phyloP scores from a whole-genome alignment of 2,797 vertebrate genomes.

The Phaenicophaeus curvirostris region DNA sequence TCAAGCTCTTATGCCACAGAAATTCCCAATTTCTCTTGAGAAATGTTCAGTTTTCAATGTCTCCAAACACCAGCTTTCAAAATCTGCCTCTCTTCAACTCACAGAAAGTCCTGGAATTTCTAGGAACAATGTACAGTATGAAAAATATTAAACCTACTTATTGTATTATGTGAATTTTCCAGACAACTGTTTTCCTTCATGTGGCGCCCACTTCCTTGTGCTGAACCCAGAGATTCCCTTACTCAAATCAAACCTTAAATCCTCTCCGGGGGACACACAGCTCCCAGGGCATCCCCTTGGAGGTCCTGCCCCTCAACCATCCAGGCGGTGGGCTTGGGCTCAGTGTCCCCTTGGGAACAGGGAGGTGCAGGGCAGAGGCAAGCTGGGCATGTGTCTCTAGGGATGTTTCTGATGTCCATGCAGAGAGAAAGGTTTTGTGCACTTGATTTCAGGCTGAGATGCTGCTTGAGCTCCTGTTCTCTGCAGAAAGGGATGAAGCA shows the following conservation, averaged over 20 bases:
- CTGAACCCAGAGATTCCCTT: background rate
- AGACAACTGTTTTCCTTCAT: background rate
- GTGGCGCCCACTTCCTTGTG: background rate
- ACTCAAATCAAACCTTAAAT: background rate
- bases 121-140: background rate
- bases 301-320: background rate
- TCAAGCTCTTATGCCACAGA: background rate
- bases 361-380: background rate
- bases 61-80: background rate
- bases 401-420: background rate
- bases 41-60: background rate
- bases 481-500: background rate
- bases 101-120: background rate
- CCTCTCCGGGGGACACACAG: background rate
- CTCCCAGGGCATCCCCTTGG: background rate
- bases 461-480: background rate
- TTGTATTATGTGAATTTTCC: background rate
- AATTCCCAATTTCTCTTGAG: background rate
- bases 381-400: background rate
- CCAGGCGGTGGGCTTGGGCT: fast-evolving
- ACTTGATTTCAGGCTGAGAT: background rate
- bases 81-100: background rate
- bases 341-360: background rate
- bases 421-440: fast-evolving
- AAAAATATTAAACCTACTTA: background rate